Evolutionary conservation across 1,140 invertebrate genomes (phyloP).

Genomic region (Drosophila sproati): DNA sequence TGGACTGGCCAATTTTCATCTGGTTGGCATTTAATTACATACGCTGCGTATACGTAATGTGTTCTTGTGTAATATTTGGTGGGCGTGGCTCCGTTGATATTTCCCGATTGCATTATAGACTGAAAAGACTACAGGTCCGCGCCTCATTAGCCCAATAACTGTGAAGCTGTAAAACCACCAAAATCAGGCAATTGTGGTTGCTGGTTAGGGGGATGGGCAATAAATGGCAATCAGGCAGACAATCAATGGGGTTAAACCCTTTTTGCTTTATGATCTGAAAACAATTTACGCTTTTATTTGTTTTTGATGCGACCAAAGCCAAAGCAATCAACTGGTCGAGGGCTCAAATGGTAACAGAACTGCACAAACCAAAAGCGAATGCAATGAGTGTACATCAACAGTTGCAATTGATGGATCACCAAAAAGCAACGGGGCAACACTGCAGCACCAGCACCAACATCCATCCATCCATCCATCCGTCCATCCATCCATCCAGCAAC

Average conservation of each 20-base stretch:
- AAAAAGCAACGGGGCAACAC: slow-evolving; percentile 57
- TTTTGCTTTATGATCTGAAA: slow-evolving; percentile 81
- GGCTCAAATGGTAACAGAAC: slow-evolving; percentile 63
- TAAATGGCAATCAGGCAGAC: slow-evolving; percentile 78
- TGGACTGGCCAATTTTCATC: slow-evolving; percentile 50
- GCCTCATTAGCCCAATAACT: slow-evolving; percentile 65
- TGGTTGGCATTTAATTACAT: slow-evolving; percentile 57
- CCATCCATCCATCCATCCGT: too few relatives aligned
- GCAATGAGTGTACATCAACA: slow-evolving; percentile 77
- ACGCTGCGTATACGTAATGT: slow-evolving; percentile 62
- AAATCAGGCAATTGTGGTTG: slow-evolving; percentile 51
- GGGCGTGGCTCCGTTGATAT: slow-evolving; percentile 9
- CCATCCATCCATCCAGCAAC: slow-evolving; percentile 3
- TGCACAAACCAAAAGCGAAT: slow-evolving; percentile 22
- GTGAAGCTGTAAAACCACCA: slow-evolving; percentile 73
- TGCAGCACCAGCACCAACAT: slow-evolving; percentile 20
- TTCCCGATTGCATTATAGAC: slow-evolving; percentile 15
- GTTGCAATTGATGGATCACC: slow-evolving; percentile 80
- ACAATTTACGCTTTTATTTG: slow-evolving; percentile 83
- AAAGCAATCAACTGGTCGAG: slow-evolving; percentile 58
- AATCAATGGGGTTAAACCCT: slow-evolving; percentile 79
- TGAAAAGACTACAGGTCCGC: not conserved
- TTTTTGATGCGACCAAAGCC: slow-evolving; percentile 77
- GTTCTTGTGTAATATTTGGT: slow-evolving; percentile 18
- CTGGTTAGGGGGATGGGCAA: slow-evolving; percentile 42